Conservation (phyloP, 30 jellyfish, hydroid and myxozoan species). For the Aurelia aurita region DNA sequence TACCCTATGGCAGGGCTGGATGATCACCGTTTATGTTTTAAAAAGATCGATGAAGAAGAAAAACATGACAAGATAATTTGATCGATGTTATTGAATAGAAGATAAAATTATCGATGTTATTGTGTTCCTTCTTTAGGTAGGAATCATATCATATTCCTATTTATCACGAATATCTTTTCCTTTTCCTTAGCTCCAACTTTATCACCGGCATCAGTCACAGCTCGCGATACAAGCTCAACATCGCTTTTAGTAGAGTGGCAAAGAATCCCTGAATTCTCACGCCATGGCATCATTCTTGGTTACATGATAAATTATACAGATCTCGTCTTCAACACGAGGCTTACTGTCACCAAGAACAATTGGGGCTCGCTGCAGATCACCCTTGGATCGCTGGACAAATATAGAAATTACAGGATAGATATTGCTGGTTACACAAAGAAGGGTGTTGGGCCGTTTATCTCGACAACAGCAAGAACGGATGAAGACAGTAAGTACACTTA, state of each 20-base stretch:
- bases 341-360: conserved; percentile 7
- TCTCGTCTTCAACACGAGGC: conserved; percentile 1
- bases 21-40: too few relatives aligned
- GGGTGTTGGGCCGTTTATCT: conserved; percentile 25
- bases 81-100: too few relatives aligned
- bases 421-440: conserved; percentile 45
- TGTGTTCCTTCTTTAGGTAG: too few relatives aligned
- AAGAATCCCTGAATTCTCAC: conserved; percentile 24
- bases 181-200: conserved; percentile 18
- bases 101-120: too few relatives aligned
- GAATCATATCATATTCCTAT: too few relatives aligned
- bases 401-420: conserved; percentile 13
- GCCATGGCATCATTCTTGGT: conserved; percentile 46
- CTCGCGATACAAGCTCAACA: conserved; percentile 28
- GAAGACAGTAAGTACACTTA: conserved; percentile 28
- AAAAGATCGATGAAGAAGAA: too few relatives aligned
- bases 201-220: conserved; percentile 36
- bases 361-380: conserved; percentile 30
- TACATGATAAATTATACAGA: conserved; percentile 23
- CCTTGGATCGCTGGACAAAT: conserved; percentile 10
- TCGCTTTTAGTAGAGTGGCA: conserved; percentile 12
- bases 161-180: neutral
- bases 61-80: too few relatives aligned
- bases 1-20: too few relatives aligned
- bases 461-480: conserved; percentile 11